These are phyloP conservation scores for Ernsta delagoae DNA, from an alignment of 2,888 invertebrate species.

Conservation along the genomic window DNA sequence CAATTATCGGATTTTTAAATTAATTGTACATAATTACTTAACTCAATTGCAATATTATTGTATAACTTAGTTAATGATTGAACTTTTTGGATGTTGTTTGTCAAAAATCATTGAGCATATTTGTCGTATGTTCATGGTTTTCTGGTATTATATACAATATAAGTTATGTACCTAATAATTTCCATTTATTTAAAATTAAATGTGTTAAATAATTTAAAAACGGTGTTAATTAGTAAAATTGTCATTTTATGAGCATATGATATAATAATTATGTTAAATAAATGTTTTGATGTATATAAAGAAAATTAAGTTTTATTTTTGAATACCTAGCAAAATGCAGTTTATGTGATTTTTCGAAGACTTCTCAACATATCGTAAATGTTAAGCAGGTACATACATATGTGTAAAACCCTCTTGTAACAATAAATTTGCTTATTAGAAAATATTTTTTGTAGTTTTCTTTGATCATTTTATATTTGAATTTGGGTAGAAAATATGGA, in stretches of 20 bases:
- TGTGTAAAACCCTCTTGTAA: conserved; percentile 71
- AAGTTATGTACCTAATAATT: no score
- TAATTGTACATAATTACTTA: conserved; percentile 46
- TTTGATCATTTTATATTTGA: no score
- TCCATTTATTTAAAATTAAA: no score
- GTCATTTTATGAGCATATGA: neutral
- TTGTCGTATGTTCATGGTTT: neutral
- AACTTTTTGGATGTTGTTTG: conserved; percentile 3
- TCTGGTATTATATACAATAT: neutral
- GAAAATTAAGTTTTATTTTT: conserved; percentile 2
- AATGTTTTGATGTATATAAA: neutral
- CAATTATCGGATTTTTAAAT: conserved; percentile 16
- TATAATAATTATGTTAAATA: neutral
- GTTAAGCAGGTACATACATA: conserved; percentile 58
- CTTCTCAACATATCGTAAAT: conserved; percentile 81
- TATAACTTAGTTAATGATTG: neutral
- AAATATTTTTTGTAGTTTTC: conserved; percentile 45
- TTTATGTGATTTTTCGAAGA: conserved; percentile 74
- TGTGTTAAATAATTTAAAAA: no score
- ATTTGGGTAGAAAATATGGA: no score
- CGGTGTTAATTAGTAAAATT: conserved; percentile 1
- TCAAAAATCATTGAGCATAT: neutral
- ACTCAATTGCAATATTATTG: conserved; percentile 11
- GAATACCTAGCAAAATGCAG: conserved; percentile 39
- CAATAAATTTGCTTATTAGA: conserved; percentile 80